Evolutionary conservation across 2,113 vertebrate species (phyloP).

Genomic region (Enhydra lutris): DNA sequence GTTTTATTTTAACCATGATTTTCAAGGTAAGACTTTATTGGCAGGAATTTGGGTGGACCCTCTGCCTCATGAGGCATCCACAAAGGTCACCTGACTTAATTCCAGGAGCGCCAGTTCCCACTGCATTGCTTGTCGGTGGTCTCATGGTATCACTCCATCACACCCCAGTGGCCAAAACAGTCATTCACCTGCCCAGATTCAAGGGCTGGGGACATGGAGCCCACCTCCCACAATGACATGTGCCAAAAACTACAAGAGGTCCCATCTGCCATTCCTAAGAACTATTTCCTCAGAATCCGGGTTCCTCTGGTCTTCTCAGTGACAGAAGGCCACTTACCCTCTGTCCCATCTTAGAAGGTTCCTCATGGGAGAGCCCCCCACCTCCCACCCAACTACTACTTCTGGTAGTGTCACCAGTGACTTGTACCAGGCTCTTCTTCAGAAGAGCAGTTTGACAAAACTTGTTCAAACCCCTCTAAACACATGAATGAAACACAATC

Average conservation of each 20-base stretch:
- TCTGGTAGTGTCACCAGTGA: not conserved
- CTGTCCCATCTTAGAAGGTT: not conserved
- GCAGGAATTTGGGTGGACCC: not conserved
- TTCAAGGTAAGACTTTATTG: not conserved
- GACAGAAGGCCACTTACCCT: not conserved
- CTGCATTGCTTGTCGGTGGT: not conserved
- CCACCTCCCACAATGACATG: not conserved
- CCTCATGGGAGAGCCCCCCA: not conserved
- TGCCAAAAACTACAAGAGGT: not conserved
- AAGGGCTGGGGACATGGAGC: not conserved
- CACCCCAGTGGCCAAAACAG: not conserved
- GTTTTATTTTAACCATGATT: not conserved
- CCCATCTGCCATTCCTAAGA: not conserved
- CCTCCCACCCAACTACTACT: not conserved
- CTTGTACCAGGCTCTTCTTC: not conserved
- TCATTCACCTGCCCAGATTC: not conserved
- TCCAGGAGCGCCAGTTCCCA: not conserved
- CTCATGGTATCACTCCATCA: not conserved
- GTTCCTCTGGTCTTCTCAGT: not conserved
- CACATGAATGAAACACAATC: not conserved
- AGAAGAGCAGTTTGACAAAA: not conserved
- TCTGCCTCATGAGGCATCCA: not conserved
- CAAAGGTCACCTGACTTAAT: not conserved
- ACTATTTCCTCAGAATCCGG: not conserved
- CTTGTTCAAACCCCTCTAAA: not conserved